Evolutionary conservation across 30 jellyfish, hydroid and myxozoan genomes (phyloP).

Genomic region (Nemopilema nomurai): DNA sequence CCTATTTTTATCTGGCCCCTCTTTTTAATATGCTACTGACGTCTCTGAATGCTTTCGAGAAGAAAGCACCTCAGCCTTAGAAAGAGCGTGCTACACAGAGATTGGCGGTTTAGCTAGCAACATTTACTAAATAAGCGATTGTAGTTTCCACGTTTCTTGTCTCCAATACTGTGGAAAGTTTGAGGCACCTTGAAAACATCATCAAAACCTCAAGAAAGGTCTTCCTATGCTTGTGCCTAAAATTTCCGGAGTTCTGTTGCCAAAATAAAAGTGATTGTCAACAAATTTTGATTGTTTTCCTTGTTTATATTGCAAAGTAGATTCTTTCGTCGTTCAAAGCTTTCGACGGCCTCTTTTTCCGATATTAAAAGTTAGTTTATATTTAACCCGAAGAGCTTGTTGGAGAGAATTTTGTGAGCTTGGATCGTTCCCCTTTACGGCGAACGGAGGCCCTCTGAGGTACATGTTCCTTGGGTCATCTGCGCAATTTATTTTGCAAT

Average conservation of each 20-base stretch:
- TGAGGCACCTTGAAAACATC: neutral
- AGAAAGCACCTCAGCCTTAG: no score
- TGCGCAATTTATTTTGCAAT: constrained; percentile 5
- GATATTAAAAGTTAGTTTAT: no score
- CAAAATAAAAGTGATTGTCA: neutral
- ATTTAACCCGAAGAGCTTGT: neutral
- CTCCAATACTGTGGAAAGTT: neutral
- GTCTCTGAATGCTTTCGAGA: no score
- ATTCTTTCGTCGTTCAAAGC: neutral
- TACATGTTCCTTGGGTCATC: neutral
- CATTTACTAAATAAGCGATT: no score
- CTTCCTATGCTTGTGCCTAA: neutral
- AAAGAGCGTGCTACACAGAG: neutral
- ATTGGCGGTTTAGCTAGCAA: no score
- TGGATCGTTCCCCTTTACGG: neutral
- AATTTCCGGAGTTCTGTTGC: neutral
- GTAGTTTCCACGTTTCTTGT: neutral
- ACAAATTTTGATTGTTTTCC: neutral
- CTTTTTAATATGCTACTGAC: no score
- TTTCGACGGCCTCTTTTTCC: neutral
- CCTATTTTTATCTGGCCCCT: no score
- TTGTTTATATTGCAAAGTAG: neutral
- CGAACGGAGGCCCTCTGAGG: neutral
- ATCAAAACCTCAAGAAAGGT: neutral
- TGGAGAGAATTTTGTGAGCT: no score